Evolutionary conservation across 2,888 invertebrate genomes (phyloP).

Genomic region (Dorcus hopei): DNA sequence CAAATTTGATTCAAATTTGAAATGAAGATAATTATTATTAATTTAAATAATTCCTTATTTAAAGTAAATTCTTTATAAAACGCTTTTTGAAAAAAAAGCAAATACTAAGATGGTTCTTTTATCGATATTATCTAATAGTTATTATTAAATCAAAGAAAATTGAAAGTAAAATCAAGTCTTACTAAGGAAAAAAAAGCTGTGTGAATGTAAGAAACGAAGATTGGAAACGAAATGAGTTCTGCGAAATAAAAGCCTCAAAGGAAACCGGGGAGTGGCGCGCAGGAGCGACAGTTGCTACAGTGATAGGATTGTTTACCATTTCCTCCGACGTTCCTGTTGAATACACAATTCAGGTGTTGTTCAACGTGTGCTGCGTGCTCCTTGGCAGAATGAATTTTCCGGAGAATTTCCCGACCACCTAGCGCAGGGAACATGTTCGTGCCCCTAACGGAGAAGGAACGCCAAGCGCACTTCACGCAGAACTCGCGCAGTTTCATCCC

Average conservation of each 20-base stretch:
- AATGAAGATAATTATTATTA: no score
- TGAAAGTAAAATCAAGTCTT: no score
- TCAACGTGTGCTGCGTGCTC: conserved; percentile 1
- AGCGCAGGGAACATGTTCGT: conserved; percentile 55
- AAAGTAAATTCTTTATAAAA: no score
- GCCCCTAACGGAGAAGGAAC: conserved; percentile 59
- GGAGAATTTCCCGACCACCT: not conserved
- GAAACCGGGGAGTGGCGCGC: conserved; percentile 23
- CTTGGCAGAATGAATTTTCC: not conserved
- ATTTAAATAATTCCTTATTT: no score
- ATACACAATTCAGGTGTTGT: conserved; percentile 12
- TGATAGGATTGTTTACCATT: conserved; percentile 25
- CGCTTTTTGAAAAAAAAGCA: no score
- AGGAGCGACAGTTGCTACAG: conserved; percentile 26
- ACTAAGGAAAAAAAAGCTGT: no score
- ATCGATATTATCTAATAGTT: no score
- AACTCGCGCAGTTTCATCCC: conserved; percentile 63
- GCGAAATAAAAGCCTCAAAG: not conserved
- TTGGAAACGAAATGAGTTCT: no score
- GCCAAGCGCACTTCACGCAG: conserved; percentile 58
- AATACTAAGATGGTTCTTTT: no score
- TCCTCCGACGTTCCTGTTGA: not conserved
- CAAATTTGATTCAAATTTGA: no score
- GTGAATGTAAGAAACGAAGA: no score
- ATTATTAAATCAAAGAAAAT: no score